Base-by-base conservation (phyloP, 2,113 vertebrate species). In the Megaceryle torquata region DNA sequence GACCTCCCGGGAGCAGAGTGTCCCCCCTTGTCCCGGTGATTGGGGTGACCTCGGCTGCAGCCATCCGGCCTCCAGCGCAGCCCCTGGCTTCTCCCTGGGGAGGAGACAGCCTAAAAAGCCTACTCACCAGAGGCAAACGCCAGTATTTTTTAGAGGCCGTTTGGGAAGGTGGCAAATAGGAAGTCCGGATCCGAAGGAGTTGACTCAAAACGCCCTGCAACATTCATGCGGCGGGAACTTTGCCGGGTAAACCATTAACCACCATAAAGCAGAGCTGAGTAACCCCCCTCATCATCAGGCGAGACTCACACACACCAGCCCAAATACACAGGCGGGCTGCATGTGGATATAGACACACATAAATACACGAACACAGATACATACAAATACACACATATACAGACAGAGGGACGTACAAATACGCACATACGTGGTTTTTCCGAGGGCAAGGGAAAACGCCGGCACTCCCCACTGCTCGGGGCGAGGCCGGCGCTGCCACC, bases 211-310 rank as follows among this genome's bases (percentile, higher is more conserved):
- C 79, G 26, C 82, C 53, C 86, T 39, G 81, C 61, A 67, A 83
- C 76, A 86, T 70, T 57, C 77, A 68, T 26, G 82, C 89, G 86
- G 64, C 84, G 96, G 82, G 87, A 90, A 90, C 79, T 93, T 85
- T 46, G 77, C 61, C 70, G 69, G 79, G 88, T 95, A 87, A 97
- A 95, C 88, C 85, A 96, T 96, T 96, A 96, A 96, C 93, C 81
- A 79, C 68, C 65, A n/a, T 29, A 43, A 76, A 82, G 54, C 70
- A 31, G 56, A 46, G 80, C 91, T 33, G 46, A 65, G 26, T 26
- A 82, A 78, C 61, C 70, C 65, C 43, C 67, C 44, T 31, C 13
- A 22, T 11, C 79, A 21, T 1, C 83, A 16, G 65, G 37, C 29
- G 13, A 29, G 50, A 21, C 48, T 51, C 79, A 1, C 56, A 9